phyloP scores from a whole-genome alignment of 2,113 vertebrate species.

The Perognathus longimembris region DNA sequence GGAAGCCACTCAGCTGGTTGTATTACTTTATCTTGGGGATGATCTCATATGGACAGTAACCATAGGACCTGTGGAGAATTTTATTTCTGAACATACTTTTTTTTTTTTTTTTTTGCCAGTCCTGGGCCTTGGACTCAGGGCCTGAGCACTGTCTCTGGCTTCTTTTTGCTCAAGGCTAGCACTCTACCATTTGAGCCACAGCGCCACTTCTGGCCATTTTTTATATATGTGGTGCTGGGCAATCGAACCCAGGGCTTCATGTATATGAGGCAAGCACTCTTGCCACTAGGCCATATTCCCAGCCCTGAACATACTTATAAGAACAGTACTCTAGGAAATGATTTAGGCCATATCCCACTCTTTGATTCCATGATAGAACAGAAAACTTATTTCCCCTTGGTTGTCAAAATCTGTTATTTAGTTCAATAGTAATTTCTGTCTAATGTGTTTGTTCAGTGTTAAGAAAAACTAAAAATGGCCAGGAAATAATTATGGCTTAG shows the following conservation, averaged over 20 bases:
- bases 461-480: neutral
- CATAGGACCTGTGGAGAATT: neutral
- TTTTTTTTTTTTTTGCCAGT: too few species aligned
- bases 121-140: too few species aligned
- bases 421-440: neutral
- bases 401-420: neutral
- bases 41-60: neutral
- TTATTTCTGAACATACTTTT: neutral
- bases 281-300: too few species aligned
- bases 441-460: neutral
- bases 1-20: neutral
- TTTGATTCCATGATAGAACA: neutral
- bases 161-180: too few species aligned
- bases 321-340: neutral
- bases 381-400: neutral
- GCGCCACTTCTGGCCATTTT: too few species aligned
- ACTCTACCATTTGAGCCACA: too few species aligned
- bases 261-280: too few species aligned
- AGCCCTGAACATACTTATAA: neutral
- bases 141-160: too few species aligned
- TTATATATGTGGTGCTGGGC: too few species aligned
- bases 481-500: too few species aligned
- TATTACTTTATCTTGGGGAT: neutral
- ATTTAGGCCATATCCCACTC: too few species aligned
- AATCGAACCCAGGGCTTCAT: too few species aligned